These are phyloP conservation scores for Gopherus evgoodei DNA, from an alignment of 2,113 vertebrate species.

Conservation along the genomic window DNA sequence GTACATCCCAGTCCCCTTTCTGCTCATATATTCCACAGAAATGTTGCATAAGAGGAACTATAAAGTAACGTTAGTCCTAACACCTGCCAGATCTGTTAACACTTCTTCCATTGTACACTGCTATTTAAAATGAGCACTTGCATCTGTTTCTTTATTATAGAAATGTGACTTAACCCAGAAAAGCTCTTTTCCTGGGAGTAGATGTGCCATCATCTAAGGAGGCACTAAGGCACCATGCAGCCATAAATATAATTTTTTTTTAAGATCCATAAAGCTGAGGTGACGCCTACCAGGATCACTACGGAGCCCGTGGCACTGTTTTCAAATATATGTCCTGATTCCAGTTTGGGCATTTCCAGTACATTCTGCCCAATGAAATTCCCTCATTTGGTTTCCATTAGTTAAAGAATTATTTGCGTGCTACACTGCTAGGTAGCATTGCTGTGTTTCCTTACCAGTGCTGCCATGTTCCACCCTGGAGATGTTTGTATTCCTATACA, in stretches of 20 bases:
- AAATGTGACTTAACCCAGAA: constrained; percentile 52
- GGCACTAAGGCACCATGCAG: background rate
- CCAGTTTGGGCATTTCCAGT: background rate
- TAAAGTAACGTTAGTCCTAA: constrained; percentile 16
- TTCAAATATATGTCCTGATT: background rate
- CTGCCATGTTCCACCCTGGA: background rate
- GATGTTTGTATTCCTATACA: background rate
- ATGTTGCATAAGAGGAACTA: background rate
- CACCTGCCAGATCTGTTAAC: constrained; percentile 60
- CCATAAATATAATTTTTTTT: constrained; percentile 30
- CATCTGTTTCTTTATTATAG: constrained; percentile 1
- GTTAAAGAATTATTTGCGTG: background rate
- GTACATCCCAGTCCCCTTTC: background rate
- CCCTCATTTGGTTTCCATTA: background rate
- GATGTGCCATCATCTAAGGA: background rate
- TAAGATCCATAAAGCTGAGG: background rate
- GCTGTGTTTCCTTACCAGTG: background rate
- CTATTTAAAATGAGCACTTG: constrained; percentile 41
- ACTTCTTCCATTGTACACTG: background rate
- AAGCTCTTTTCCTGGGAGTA: constrained; percentile 13
- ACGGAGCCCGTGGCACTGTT: background rate
- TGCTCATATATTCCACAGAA: background rate
- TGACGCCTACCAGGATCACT: background rate
- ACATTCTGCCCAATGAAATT: background rate
- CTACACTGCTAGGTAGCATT: background rate